phyloP scores from a whole-genome alignment of 2,797 vertebrate species.

The Sebastes taczanowskii region DNA sequence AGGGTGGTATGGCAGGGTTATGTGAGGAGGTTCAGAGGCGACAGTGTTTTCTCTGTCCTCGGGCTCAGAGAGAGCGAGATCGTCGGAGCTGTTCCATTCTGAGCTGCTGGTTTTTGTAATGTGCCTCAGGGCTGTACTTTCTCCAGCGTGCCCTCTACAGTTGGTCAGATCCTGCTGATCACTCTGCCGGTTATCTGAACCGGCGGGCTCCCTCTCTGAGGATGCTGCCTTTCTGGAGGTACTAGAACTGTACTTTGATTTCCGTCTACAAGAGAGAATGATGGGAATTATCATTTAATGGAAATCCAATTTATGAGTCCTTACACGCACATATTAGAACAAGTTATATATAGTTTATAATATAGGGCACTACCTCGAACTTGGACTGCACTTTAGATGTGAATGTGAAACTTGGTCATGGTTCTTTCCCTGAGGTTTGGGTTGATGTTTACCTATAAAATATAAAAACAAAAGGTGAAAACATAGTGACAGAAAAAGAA shows the following conservation, averaged over 20 bases:
- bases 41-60: conserved; percentile 82
- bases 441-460: conserved; percentile 78
- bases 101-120: conserved; percentile 84
- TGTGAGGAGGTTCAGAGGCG: conserved; percentile 62
- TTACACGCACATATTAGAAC: neutral
- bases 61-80: conserved; percentile 81
- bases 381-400: conserved; percentile 85
- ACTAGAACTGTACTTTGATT: conserved; percentile 75
- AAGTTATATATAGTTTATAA: neutral
- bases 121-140: conserved; percentile 68
- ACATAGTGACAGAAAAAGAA: neutral
- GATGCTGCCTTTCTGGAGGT: conserved; percentile 67
- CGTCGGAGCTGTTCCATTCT: conserved; percentile 87
- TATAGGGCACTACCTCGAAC: conserved; percentile 84
- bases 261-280: conserved; percentile 69
- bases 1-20: conserved; percentile 47
- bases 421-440: conserved; percentile 83
- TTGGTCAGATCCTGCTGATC: conserved; percentile 72
- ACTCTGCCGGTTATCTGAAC: conserved; percentile 63
- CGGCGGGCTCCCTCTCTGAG: conserved; percentile 69
- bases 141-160: conserved; percentile 64
- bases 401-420: conserved; percentile 80
- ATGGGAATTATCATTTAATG: neutral
- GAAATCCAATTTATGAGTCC: neutral
- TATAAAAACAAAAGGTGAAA: conserved; percentile 27